Evolutionary conservation across 2,113 vertebrate genomes (phyloP).

Genomic region (Hyaena hyaena): DNA sequence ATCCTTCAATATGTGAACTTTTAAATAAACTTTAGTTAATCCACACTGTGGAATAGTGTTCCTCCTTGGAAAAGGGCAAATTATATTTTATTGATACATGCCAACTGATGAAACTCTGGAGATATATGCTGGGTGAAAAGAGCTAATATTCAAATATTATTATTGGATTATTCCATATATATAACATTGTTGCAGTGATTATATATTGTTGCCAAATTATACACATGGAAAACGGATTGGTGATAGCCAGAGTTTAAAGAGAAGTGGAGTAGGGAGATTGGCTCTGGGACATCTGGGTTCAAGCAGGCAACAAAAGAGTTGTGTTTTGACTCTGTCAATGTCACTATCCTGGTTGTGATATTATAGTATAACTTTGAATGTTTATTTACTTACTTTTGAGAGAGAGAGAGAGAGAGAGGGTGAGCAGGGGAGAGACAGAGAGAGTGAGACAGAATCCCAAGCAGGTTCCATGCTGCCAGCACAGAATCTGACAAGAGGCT

Average conservation of each 20-base stretch:
- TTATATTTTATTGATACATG: background rate
- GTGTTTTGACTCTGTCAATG: background rate
- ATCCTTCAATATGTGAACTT: background rate
- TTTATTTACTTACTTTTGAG: no score
- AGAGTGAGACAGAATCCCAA: no score
- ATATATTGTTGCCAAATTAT: background rate
- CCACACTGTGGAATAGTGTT: background rate
- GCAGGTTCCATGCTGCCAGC: no score
- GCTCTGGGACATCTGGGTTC: background rate
- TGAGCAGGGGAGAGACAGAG: no score
- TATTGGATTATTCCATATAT: background rate
- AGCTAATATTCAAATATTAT: background rate
- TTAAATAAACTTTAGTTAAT: background rate
- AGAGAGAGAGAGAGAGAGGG: no score
- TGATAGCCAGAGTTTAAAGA: background rate
- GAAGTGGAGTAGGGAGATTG: background rate
- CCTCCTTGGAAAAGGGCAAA: background rate
- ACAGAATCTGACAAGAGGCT: no score
- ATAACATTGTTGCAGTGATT: background rate
- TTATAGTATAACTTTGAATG: background rate
- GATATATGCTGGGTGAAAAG: background rate
- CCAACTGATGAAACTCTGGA: background rate
- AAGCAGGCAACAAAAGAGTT: background rate
- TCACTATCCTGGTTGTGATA: background rate
- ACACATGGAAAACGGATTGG: background rate